Evolutionary conservation across 2,888 invertebrate species (phyloP), one percentile per base, ranked within the genome.

Genomic region (Apodemia zela): DNA sequence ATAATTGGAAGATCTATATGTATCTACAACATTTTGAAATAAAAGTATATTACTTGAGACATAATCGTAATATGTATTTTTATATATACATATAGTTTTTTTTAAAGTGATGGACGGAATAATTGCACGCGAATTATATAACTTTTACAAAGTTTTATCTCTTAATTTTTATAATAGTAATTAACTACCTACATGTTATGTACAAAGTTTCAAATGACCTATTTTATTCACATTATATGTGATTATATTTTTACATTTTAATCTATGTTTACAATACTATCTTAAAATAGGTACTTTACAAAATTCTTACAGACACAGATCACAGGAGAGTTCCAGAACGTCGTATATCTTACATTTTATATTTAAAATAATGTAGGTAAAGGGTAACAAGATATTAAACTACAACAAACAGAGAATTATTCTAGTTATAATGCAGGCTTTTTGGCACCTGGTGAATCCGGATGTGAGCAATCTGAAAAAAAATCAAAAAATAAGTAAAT

Each of bases 251-350:
- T 74, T 79, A 78, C 78, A 79, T 25, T 13, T 54, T 18, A 25
- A 54, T 25, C 54, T 54, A 54, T 54, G 21, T 54, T 33, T 59
- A 63, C 21, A 58, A 45, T 38, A 61, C 21, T 25, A 29, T 42
- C 42, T 57, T 42, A 63, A 3, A 51, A 60, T 38, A 77, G 80
- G 68, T 68, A 80, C 75, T 80, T 77, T 75, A 78, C 76, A 82
- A 21, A 75, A 78, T 73, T 73, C 79, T 81, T 82, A 84, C 76
- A 78, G 77, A 84, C 79, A 84, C 79, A 88, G 87, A 90, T 91
- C 91, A 91, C 91, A 91, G 91, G 84, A 85, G 87, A 89, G 91
- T 90, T 91, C 91, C 89, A 90, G 86, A 89, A 89, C 84, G 82
- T 80, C 84, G 82, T 80, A 77, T 72, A 65, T 71, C 66, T 67